Conservation (phyloP, 2,113 vertebrate species). For the Upupa epops region DNA sequence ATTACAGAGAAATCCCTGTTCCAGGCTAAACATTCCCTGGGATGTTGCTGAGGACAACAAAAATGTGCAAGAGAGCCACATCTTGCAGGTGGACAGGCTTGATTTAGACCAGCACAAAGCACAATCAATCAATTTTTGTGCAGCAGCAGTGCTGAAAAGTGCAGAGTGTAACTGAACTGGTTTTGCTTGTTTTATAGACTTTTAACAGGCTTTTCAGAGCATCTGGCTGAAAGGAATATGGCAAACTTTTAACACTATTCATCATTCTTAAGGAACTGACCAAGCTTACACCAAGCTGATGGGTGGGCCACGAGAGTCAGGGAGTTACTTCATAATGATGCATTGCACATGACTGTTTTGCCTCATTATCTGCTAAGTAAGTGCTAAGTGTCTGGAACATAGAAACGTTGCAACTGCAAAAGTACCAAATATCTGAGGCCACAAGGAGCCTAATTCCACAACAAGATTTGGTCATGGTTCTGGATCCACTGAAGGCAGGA, state of each 20-base stretch:
- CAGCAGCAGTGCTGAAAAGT: neutral
- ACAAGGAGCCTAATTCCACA: neutral
- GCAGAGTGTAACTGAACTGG: conserved; percentile 19
- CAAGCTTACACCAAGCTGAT: conserved; percentile 7
- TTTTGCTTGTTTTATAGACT: conserved; percentile 2
- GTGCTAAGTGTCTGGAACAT: neutral
- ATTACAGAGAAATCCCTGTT: conserved; percentile 12
- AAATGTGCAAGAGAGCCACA: conserved; percentile 15
- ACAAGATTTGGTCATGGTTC: neutral
- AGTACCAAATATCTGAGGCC: neutral
- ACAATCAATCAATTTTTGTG: conserved; percentile 53
- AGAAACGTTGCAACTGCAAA: neutral
- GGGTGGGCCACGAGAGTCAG: neutral
- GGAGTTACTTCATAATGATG: neutral
- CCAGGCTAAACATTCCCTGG: neutral
- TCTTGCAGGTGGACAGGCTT: conserved; percentile 32
- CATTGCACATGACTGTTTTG: neutral
- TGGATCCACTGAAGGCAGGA: neutral
- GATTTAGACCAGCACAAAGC: conserved; percentile 24
- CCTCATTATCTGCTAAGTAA: conserved; percentile 29
- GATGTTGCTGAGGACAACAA: conserved; percentile 45
- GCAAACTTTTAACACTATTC: conserved; percentile 30
- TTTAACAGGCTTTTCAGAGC: conserved; percentile 31
- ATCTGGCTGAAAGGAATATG: neutral
- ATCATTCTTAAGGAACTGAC: conserved; percentile 47